Conservation (phyloP, 2,888 invertebrate genomes). For the Anthrax anthrax region DNA sequence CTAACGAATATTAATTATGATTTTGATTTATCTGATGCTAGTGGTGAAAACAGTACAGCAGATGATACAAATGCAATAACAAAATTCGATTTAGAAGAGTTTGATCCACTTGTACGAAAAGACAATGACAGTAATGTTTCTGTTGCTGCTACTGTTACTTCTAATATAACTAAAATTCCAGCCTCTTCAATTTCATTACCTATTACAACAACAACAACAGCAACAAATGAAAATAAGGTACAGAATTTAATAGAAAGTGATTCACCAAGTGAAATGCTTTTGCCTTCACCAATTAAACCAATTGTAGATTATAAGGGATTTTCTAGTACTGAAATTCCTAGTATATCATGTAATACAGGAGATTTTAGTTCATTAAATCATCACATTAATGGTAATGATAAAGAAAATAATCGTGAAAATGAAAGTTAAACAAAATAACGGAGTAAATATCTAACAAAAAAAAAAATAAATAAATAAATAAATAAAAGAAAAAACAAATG, state of each 20-base stretch:
- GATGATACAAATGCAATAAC: slow-evolving; percentile 38
- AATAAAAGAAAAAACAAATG: too few relatives aligned
- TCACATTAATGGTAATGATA: neutral
- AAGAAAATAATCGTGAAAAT: too few relatives aligned
- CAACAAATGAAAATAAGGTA: slow-evolving; percentile 8
- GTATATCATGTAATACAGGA: slow-evolving; percentile 50
- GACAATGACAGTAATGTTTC: neutral
- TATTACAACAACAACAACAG: neutral
- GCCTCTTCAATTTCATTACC: neutral
- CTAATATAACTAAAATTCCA: too few relatives aligned
- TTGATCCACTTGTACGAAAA: slow-evolving; percentile 27
- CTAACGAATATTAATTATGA: slow-evolving; percentile 60
- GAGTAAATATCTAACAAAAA: neutral
- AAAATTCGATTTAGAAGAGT: slow-evolving; percentile 31
- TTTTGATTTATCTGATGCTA: slow-evolving; percentile 59
- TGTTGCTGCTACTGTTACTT: too few relatives aligned
- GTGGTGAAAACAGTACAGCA: slow-evolving; percentile 54
- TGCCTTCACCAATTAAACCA: slow-evolving; percentile 47
- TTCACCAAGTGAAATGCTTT: slow-evolving; percentile 33
- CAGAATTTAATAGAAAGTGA: slow-evolving; percentile 29
- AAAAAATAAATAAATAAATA: neutral
- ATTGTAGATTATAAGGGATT: slow-evolving; percentile 43
- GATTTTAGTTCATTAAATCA: slow-evolving; percentile 33
- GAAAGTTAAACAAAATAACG: neutral
- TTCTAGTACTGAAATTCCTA: slow-evolving; percentile 47